These are phyloP conservation scores for Agrenia bidenticulata DNA, from an alignment of 2,888 invertebrate species.

Conservation along the genomic window DNA sequence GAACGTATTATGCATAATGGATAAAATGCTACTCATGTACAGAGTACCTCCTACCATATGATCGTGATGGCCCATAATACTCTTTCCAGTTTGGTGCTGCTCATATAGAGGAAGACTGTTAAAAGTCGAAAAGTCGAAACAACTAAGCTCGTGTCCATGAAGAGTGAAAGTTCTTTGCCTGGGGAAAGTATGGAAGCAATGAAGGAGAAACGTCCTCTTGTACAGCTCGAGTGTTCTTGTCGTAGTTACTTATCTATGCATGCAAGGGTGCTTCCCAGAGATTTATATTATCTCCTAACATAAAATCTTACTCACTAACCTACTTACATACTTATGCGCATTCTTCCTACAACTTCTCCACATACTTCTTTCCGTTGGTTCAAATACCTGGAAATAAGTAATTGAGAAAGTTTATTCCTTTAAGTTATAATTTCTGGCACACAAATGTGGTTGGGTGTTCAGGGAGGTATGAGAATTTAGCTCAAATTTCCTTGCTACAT, in stretches of 20 bases:
- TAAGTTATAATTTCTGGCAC: constrained; percentile 27
- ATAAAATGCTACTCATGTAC: too few relatives aligned
- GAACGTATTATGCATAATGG: neutral
- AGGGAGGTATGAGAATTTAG: constrained; percentile 9
- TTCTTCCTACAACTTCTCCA: neutral
- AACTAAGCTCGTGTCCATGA: constrained; percentile 1
- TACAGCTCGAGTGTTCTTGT: constrained; percentile 14
- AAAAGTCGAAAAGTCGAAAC: constrained; percentile 1
- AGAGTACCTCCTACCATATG: too few relatives aligned
- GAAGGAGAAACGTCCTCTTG: constrained; percentile 8
- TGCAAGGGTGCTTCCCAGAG: constrained; percentile 23
- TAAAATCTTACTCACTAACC: constrained; percentile 17
- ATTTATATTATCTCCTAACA: constrained; percentile 21
- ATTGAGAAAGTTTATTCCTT: constrained; percentile 30
- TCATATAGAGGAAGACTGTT: too few relatives aligned
- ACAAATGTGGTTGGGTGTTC: constrained; percentile 22
- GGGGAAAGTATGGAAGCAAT: neutral
- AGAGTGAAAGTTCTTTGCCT: neutral
- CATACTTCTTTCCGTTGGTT: neutral
- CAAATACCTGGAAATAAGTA: constrained; percentile 21
- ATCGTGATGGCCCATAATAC: neutral
- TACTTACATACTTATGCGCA: constrained; percentile 10
- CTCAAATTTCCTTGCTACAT: too few relatives aligned
- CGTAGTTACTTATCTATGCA: constrained; percentile 24
- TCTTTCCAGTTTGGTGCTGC: neutral